A percentile compares a stretch with the other conserved stretches of the same genome.
Evolutionary conservation across 1,140 invertebrate genomes (phyloP).

Genomic region (Trachymyrmex cornetzi): DNA sequence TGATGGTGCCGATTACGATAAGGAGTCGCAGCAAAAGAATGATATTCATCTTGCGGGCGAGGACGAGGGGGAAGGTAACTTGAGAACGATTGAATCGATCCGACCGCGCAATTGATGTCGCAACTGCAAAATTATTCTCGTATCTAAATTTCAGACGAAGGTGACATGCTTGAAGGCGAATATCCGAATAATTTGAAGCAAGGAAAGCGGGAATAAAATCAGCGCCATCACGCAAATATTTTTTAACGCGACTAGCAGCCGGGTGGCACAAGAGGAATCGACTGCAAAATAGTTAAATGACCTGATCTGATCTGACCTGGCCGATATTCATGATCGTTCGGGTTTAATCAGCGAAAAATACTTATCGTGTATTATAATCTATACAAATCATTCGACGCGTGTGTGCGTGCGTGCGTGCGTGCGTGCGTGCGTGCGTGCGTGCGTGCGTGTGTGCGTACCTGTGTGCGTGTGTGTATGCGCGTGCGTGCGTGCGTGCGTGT

Average conservation of each 20-base stretch:
- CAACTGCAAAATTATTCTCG: conserved; percentile 24
- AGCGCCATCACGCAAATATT: conserved; percentile 5
- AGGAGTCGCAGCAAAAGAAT: conserved; percentile 82
- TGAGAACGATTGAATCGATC: background rate
- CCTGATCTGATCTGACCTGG: conserved; percentile 33
- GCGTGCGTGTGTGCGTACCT: no score
- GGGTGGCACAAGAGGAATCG: background rate
- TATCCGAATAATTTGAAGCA: conserved; percentile 82
- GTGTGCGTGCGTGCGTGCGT: no score
- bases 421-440: no score
- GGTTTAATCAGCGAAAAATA: conserved; percentile 32
- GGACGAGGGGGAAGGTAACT: conserved; percentile 84
- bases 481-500: background rate
- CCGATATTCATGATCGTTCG: conserved; percentile 5
- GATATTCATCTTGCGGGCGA: conserved; percentile 81
- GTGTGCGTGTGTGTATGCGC: no score
- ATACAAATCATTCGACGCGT: conserved; percentile 16
- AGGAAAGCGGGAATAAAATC: conserved; percentile 78
- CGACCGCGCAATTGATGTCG: conserved; percentile 22
- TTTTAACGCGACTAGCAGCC: conserved; percentile 5
- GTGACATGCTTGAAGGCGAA: conserved; percentile 76
- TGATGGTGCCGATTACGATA: conserved; percentile 81
- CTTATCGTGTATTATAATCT: conserved; percentile 35
- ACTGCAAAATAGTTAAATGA: conserved; percentile 27
- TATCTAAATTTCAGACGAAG: conserved; percentile 79